Evolutionary conservation across 2,888 invertebrate species (phyloP).

Genomic region (Pocota personata): DNA sequence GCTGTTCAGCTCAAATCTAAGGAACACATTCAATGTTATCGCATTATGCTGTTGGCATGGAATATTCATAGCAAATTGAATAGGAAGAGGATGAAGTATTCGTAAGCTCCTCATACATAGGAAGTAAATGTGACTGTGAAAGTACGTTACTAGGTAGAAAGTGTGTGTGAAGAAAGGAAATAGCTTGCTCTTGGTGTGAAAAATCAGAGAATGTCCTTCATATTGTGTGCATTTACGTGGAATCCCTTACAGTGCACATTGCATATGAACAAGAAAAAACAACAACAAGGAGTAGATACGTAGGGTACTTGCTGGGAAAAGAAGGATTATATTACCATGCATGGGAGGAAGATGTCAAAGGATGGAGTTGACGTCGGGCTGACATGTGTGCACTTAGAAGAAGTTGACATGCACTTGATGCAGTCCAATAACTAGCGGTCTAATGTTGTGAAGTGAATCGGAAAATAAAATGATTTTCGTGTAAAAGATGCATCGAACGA

Average conservation of each 20-base stretch:
- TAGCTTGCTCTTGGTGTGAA: slow-evolving; percentile 37
- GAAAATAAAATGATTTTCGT: too few species aligned
- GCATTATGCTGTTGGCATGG: background rate
- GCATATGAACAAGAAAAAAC: slow-evolving; percentile 3
- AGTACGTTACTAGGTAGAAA: background rate
- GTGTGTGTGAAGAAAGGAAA: background rate
- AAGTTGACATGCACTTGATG: background rate
- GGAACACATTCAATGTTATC: background rate
- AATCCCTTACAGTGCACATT: background rate
- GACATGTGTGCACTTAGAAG: slow-evolving; percentile 31
- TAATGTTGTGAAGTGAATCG: too few species aligned
- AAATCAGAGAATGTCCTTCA: slow-evolving; percentile 38
- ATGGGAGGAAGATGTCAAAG: slow-evolving; percentile 13
- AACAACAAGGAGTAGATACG: background rate
- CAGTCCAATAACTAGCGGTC: background rate
- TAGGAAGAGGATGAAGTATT: background rate
- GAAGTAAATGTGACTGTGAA: background rate
- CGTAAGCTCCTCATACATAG: background rate
- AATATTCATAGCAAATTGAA: background rate
- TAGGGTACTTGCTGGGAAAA: background rate
- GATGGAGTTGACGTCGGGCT: slow-evolving; percentile 4
- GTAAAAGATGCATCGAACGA: too few species aligned
- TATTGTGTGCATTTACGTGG: background rate
- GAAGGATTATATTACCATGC: slow-evolving; percentile 51
- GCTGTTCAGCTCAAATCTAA: background rate